Percentiles rank a stretch among this genome's conserved stretches.
phyloP scores from a whole-genome alignment of 2,113 vertebrate species.

The Tor tambroides region DNA sequence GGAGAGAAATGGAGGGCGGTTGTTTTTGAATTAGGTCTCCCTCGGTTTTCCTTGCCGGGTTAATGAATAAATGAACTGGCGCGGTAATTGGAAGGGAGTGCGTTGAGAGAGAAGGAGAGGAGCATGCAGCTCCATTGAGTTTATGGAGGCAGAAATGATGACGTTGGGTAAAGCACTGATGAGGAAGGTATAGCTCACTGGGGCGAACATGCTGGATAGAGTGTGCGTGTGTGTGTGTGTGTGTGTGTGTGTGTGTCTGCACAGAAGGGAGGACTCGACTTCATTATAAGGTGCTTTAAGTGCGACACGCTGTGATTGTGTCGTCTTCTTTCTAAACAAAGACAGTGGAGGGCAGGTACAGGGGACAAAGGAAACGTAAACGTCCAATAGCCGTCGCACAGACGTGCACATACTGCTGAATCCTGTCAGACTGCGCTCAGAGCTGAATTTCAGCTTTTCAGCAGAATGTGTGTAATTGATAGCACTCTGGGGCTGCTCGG shows the following conservation, averaged over 20 bases:
- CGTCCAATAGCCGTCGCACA: conserved; percentile 53
- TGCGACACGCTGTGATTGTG: conserved; percentile 36
- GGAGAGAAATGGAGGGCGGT: conserved; percentile 47
- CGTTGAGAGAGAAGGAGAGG: conserved; percentile 44
- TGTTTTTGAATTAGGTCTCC: conserved; percentile 56
- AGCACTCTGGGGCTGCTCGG: conserved; percentile 52
- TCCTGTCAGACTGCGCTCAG: conserved; percentile 55
- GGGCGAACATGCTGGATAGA: too few relatives aligned
- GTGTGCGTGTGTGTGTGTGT: conserved; percentile 21
- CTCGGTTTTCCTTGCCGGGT: conserved; percentile 49
- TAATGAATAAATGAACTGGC: conserved; percentile 64
- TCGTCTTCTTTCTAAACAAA: conserved; percentile 48
- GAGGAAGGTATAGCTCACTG: conserved; percentile 48
- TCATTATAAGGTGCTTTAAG: conserved; percentile 57
- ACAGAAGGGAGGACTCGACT: conserved; percentile 39
- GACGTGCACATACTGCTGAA: conserved; percentile 55
- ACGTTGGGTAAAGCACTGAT: conserved; percentile 62
- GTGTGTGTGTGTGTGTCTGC: conserved; percentile 22
- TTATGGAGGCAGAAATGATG: conserved; percentile 66
- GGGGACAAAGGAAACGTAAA: conserved; percentile 52
- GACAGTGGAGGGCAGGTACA: conserved; percentile 45
- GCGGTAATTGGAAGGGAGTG: conserved; percentile 62
- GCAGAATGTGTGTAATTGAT: conserved; percentile 61
- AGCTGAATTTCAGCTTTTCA: conserved; percentile 61
- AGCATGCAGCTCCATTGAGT: conserved; percentile 56